Percentiles rank a stretch among this genome's conserved stretches.
Evolutionary conservation across 2,113 vertebrate species (phyloP).

Genomic region (Corythoichthys haematopterus): DNA sequence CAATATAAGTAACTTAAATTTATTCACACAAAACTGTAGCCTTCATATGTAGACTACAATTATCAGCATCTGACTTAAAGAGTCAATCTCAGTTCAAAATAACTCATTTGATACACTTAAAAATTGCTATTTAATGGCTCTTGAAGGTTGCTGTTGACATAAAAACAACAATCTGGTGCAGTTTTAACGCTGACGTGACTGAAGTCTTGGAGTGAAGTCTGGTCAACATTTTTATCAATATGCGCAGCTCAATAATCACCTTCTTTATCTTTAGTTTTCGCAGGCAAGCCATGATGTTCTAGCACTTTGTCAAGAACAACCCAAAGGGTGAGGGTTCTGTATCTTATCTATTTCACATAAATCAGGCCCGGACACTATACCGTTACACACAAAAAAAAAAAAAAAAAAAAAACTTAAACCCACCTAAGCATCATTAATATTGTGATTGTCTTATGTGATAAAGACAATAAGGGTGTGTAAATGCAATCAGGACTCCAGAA

Average conservation of each 20-base stretch:
- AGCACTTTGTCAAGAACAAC: background rate
- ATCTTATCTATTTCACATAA: background rate
- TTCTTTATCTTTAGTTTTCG: background rate
- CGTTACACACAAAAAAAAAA: no score
- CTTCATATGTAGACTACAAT: background rate
- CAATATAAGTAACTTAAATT: background rate
- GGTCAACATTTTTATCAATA: background rate
- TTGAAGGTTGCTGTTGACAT: background rate
- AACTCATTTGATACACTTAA: background rate
- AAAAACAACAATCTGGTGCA: background rate
- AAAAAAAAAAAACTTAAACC: background rate
- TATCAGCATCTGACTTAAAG: background rate
- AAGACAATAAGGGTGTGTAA: no score
- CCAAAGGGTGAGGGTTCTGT: conserved; percentile 15
- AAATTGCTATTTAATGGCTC: background rate
- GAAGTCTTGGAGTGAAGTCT: background rate
- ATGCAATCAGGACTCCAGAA: no score
- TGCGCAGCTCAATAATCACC: background rate
- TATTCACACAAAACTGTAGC: background rate
- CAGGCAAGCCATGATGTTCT: background rate
- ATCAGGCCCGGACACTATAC: no score
- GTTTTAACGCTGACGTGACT: background rate
- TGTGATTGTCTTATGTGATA: no score
- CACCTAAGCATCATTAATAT: background rate
- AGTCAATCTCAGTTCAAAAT: background rate